Conservation (phyloP, 2,888 invertebrate species). For the Serripes groenlandicus region DNA sequence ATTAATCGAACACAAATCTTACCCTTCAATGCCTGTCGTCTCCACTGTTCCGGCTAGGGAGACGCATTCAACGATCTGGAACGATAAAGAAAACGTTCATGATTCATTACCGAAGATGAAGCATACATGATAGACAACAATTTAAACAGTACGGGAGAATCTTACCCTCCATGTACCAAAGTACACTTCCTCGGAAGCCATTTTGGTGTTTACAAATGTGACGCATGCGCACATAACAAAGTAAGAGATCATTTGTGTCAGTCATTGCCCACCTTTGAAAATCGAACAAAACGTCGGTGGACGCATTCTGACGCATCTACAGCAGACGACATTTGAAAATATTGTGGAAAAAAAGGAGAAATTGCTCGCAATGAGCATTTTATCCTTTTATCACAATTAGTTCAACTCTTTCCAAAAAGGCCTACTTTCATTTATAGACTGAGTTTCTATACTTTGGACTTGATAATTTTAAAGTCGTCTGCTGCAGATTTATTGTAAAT, state of each 20-base stretch:
- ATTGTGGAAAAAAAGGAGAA: too few species aligned
- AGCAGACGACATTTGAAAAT: too few species aligned
- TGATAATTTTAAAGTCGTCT: too few species aligned
- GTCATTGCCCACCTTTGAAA: too few species aligned
- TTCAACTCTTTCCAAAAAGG: too few species aligned
- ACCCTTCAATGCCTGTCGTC: conserved; percentile 88
- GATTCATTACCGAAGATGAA: background rate
- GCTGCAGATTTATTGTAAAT: too few species aligned
- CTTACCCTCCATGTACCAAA: conserved; percentile 84
- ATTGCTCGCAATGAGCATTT: too few species aligned
- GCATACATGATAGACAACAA: background rate
- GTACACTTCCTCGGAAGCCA: conserved; percentile 77
- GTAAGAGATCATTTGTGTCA: background rate
- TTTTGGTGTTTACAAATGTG: conserved; percentile 66
- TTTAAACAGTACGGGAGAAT: conserved; percentile 65
- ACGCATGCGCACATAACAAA: conserved; percentile 56
- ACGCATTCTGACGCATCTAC: too few species aligned
- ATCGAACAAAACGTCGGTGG: too few species aligned
- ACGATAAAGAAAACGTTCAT: conserved; percentile 61
- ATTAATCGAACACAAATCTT: conserved; percentile 55
- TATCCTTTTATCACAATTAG: too few species aligned
- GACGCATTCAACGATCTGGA: conserved; percentile 87
- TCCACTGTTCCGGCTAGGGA: conserved; percentile 87
- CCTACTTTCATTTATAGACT: too few species aligned
- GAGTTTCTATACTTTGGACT: too few species aligned